Evolutionary conservation across 1,140 invertebrate species (phyloP), one percentile per base, ranked within the genome.

Genomic region (Cryptotermes secundus): DNA sequence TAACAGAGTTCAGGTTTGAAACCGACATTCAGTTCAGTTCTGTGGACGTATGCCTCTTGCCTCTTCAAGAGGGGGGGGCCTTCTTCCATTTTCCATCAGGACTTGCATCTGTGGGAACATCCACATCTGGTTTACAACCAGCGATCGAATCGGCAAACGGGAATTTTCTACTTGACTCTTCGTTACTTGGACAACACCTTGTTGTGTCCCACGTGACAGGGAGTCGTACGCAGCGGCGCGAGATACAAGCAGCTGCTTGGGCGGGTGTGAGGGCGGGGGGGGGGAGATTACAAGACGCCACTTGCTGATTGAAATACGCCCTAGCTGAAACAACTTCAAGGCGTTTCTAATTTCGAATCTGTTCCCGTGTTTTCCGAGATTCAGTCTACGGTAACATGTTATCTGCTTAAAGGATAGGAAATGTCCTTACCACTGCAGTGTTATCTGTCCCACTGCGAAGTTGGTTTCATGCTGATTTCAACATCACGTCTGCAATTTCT

Each of bases 291-390:
- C 59, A 31, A 72, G 59, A n/a, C 31, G n/a, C 59, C 59, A 9
- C 59, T 72, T 72, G 59, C 59, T 72, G 59, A 72, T 31, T 72
- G 59, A 72, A 72, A 72, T 26, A 72, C 59, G 59, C 59, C 59
- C 59, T 72, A n/a, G 59, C n/a, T 72, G 59, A 26, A 72, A 72
- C 59, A 31, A 72, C 59, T 72, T 72, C 9, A 72, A 72, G 59
- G 31, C 59, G n/a, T 72, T 72, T 72, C 59, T 72, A 72, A 72
- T 72, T 72, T 72, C 59, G n/a, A 72, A 31, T 31, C 59, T 72
- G 59, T 72, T 72, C 31, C 59, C 59, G 59, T 72, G 59, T 72
- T 72, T 72, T 72, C 59, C n/a, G 19, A 72, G 45, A 9, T 31
- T 31, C 59, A 72, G 26, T 3, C 45, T 49, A 49, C 45, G 16